A percentile compares a stretch with the other conserved stretches of the same genome.
Conservation (phyloP, 2,888 invertebrate genomes). For the Empis stercorea region DNA sequence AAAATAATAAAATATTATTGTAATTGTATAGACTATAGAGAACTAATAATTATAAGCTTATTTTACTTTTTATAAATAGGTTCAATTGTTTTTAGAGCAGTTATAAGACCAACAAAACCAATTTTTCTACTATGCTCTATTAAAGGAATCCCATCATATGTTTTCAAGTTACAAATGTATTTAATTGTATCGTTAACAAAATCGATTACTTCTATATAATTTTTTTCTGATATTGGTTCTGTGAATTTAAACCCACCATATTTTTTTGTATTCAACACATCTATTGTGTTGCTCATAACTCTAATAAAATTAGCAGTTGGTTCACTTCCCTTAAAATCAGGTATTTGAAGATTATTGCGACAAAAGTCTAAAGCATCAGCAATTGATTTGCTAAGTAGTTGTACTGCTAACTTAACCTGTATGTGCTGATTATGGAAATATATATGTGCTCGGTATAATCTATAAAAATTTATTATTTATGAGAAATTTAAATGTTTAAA, state of each 20-base stretch:
- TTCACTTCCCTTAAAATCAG: constrained; percentile 13
- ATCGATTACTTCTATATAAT: constrained; percentile 9
- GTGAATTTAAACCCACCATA: background rate
- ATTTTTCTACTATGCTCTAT: constrained; percentile 6
- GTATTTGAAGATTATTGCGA: constrained; percentile 9
- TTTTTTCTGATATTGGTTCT: background rate
- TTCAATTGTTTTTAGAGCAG: constrained; percentile 5
- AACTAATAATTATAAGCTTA: too few species aligned
- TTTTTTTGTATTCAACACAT: constrained; percentile 17
- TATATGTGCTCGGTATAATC: too few species aligned
- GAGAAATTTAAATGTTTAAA: too few species aligned
- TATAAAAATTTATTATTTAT: too few species aligned
- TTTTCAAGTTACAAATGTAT: constrained; percentile 3
- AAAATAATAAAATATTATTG: too few species aligned
- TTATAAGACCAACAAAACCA: constrained; percentile 10
- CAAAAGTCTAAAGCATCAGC: constrained; percentile 18
- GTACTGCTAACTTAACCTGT: constrained; percentile 5
- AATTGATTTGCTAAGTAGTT: constrained; percentile 15
- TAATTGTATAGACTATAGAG: too few species aligned
- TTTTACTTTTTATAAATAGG: too few species aligned
- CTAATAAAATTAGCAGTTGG: constrained; percentile 15
- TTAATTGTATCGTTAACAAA: constrained; percentile 4
- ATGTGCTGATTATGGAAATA: constrained; percentile 6
- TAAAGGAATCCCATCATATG: background rate
- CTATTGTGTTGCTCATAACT: constrained; percentile 16